Base-by-base conservation (phyloP, 2,113 vertebrate genomes). In the Potamarius usumacintae region DNA sequence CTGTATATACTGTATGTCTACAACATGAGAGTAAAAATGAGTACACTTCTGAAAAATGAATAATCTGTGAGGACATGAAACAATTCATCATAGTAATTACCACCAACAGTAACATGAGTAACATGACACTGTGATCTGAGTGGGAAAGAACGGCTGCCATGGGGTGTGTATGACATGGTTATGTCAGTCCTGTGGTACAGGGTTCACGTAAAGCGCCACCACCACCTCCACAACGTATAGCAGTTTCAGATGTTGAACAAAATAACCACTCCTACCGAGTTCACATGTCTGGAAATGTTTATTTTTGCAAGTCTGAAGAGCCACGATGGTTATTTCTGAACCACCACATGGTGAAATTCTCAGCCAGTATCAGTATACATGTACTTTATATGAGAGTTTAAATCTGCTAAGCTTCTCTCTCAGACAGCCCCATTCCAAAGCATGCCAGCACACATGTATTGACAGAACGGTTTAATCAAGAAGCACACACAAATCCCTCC, bases 401-500 rank as follows among this genome's bases (percentile, higher is more conserved):
- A 69, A 83, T 83, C 60, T 18, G 63, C 58, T 50, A 20, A 55
- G 88, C 67, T 22, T 84, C 65, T 76, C 42, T 84, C 65, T 76
- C 42, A 72, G n/a, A 86, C 55, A 52, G 60, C 57, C 82, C 82
- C 82, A 85, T 88, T 87, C 78, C 60, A 71, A 88, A 84, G 50
- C 57, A 74, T 34, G 82, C 82, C 81, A 85, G 67, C 62, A 79
- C 17, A 72, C 34, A 83, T 27, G 52, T 86, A 85, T 81, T 85
- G 69, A 50, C 53, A 65, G 62, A 27, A 52, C 6, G 50, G 82
- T 69, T 86, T 72, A 52, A 85, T 30, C 20, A 67, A 15, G 34
- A 85, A 87, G 52, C 30, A 27, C 48, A 53, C 42, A 85, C 86
- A 87, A 89, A 89, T 83, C 86, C 87, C 83, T 52, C 10, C 27